These are phyloP conservation scores for Periparus ater DNA, from an alignment of 2,797 vertebrate genomes.

Conservation along the genomic window DNA sequence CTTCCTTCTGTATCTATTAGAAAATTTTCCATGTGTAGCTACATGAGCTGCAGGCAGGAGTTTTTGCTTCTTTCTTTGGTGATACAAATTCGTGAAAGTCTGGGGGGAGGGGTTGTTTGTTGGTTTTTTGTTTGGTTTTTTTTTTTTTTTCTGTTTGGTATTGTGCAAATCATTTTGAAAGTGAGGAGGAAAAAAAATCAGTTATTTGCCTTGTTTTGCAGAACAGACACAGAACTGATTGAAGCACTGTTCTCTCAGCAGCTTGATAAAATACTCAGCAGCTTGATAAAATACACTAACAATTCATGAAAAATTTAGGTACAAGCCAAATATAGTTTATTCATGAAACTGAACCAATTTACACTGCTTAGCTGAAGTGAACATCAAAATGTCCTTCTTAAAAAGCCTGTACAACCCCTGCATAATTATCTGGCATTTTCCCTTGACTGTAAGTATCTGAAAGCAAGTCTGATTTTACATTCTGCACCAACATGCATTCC, in stretches of 20 bases:
- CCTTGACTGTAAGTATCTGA: not conserved
- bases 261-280: not conserved
- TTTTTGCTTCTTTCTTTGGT: not conserved
- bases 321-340: not conserved
- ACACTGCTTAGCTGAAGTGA: not conserved
- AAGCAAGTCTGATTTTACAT: not conserved
- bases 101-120: not conserved
- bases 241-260: not conserved
- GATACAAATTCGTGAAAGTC: not conserved
- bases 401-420: not conserved
- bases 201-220: slow-evolving; percentile 7
- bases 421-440: not conserved
- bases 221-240: not conserved
- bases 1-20: not conserved
- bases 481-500: not conserved
- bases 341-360: not conserved
- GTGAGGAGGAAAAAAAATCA: not conserved
- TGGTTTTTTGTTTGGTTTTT: not conserved
- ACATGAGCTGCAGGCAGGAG: not conserved
- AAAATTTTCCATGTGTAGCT: not conserved
- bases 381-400: not conserved
- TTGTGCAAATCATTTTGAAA: not conserved
- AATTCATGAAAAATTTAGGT: slow-evolving; percentile 24
- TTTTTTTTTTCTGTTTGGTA: not conserved
- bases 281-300: not conserved